These are phyloP conservation scores for Euwallacea fornicatus DNA, from an alignment of 1,140 invertebrate genomes.

Conservation along the genomic window DNA sequence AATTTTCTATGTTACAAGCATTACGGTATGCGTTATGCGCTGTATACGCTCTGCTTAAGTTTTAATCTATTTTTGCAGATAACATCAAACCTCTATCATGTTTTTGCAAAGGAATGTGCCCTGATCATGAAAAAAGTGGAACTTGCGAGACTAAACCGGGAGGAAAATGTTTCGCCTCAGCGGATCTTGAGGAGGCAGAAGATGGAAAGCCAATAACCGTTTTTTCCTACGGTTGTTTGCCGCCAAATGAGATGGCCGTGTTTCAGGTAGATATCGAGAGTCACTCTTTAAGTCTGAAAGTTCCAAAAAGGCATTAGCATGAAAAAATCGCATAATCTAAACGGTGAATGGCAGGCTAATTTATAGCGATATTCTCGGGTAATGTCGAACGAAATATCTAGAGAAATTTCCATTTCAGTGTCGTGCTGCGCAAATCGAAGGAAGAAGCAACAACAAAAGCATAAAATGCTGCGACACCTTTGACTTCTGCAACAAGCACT, in stretches of 20 bases:
- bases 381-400: no score
- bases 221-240: slow-evolving; percentile 81
- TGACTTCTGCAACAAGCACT: slow-evolving; percentile 78
- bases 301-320: no score
- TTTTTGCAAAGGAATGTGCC: slow-evolving; percentile 77
- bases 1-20: no score
- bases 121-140: slow-evolving; percentile 68
- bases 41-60: no score
- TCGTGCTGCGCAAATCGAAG: slow-evolving; percentile 33
- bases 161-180: slow-evolving; percentile 83
- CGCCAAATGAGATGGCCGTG: slow-evolving; percentile 72
- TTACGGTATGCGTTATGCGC: no score
- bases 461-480: slow-evolving; percentile 81
- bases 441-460: slow-evolving; percentile 63
- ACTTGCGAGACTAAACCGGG: slow-evolving; percentile 73
- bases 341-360: no score
- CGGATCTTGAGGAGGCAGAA: slow-evolving; percentile 68
- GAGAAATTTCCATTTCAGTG: neutral
- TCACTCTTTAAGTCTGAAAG: no score
- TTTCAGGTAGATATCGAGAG: slow-evolving; percentile 64
- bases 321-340: no score
- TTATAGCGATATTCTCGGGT: no score
- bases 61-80: no score
- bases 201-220: slow-evolving; percentile 66
- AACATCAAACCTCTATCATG: slow-evolving; percentile 43